phyloP scores from a whole-genome alignment of 2,888 invertebrate genomes.

The Taphrorychus bicolor region DNA sequence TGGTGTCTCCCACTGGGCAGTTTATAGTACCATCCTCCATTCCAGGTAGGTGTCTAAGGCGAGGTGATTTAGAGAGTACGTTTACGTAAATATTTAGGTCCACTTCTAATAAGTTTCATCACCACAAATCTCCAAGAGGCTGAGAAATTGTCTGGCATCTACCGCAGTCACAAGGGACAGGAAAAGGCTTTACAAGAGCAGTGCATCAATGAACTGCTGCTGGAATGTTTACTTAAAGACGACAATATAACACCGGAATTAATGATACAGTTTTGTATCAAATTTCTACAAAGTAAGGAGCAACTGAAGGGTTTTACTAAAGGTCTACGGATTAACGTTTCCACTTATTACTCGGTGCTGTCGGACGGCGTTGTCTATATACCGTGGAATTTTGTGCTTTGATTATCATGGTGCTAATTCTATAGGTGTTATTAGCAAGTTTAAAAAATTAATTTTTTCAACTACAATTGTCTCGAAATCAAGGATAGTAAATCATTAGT shows the following conservation, averaged over 20 bases:
- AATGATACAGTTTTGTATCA: slow-evolving; percentile 86
- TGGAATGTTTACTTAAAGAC: slow-evolving; percentile 83
- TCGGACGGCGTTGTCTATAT: slow-evolving; percentile 91
- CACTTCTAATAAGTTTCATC: slow-evolving; percentile 84
- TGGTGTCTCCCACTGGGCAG: slow-evolving; percentile 93
- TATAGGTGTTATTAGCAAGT: background rate
- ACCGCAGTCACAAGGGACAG: slow-evolving; percentile 82
- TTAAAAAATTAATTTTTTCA: background rate
- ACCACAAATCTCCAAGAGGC: slow-evolving; percentile 80
- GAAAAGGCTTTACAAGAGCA: slow-evolving; percentile 76
- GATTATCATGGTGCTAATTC: background rate
- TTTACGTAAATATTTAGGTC: slow-evolving; percentile 56
- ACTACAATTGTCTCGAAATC: too few relatives aligned
- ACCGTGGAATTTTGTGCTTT: slow-evolving; percentile 81
- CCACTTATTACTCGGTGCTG: slow-evolving; percentile 90
- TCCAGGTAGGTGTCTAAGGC: slow-evolving; percentile 63
- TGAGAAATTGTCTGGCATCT: slow-evolving; percentile 72
- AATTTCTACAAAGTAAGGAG: slow-evolving; percentile 66
- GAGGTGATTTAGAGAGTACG: background rate
- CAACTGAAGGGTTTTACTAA: slow-evolving; percentile 63
- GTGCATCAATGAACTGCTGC: slow-evolving; percentile 71
- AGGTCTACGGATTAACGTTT: slow-evolving; percentile 78
- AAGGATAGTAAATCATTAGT: too few relatives aligned
- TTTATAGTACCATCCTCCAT: slow-evolving; percentile 92
- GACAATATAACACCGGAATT: slow-evolving; percentile 89